Conservation (phyloP, 2,113 vertebrate genomes). For the Dryoscopus gambensis region DNA sequence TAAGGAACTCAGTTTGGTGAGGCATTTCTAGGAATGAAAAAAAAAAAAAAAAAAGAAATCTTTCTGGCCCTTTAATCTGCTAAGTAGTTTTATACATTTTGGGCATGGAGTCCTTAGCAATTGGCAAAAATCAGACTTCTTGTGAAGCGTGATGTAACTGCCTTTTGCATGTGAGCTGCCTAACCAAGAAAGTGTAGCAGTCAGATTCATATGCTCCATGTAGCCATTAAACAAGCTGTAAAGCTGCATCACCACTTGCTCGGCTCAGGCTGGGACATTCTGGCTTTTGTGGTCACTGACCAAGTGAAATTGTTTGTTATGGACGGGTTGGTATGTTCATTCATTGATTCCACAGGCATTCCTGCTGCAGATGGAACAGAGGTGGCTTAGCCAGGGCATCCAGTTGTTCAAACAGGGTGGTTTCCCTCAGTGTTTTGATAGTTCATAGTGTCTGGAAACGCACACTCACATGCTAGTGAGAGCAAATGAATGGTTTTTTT, state of each 20-base stretch:
- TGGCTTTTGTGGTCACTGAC: background rate
- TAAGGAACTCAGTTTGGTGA: background rate
- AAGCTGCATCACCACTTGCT: background rate
- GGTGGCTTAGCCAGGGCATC: background rate
- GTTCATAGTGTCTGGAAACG: background rate
- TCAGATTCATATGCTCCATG: fast-evolving
- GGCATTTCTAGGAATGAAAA: background rate
- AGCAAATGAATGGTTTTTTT: background rate
- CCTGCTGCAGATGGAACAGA: background rate
- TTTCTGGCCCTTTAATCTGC: background rate
- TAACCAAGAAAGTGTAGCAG: background rate
- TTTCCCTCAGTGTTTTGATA: background rate
- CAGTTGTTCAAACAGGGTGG: background rate
- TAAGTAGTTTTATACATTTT: background rate
- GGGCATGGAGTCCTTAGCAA: background rate
- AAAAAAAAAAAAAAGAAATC: no score
- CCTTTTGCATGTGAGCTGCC: background rate
- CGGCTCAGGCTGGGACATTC: fast-evolving
- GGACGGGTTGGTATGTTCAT: background rate
- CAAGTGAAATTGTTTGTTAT: background rate
- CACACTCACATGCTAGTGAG: background rate
- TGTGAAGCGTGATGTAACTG: background rate
- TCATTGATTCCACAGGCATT: background rate
- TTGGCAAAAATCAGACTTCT: background rate
- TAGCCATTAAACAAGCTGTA: background rate